Conservation (phyloP, 2,113 vertebrate genomes). For the Grallaria varia region DNA sequence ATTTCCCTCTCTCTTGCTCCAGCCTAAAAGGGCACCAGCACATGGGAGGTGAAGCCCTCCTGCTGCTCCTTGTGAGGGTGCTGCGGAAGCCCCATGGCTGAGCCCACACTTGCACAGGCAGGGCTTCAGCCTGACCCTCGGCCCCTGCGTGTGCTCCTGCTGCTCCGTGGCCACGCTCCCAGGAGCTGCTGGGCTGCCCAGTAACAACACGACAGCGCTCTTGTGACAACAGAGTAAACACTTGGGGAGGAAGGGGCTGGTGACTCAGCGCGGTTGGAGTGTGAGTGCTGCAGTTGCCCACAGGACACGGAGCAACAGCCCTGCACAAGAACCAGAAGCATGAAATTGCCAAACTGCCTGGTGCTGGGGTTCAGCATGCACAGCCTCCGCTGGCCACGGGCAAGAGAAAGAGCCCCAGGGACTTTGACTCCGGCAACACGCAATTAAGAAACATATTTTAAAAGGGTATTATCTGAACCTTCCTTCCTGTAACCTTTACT, state of each 20-base stretch:
- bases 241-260: background rate
- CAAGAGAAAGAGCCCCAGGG: background rate
- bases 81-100: fast-evolving
- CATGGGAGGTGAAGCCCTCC: background rate
- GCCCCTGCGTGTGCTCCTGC: background rate
- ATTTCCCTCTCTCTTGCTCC: background rate
- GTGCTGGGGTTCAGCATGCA: background rate
- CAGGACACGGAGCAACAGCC: background rate
- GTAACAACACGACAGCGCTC: background rate
- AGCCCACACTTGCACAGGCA: background rate
- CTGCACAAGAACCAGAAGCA: background rate
- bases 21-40: background rate
- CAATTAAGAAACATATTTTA: background rate
- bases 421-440: background rate
- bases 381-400: background rate
- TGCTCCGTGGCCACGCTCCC: background rate
- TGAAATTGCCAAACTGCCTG: background rate
- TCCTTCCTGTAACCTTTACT: constrained; percentile 4
- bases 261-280: background rate
- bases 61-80: background rate
- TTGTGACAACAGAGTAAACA: background rate
- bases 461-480: background rate
- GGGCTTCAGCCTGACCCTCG: background rate
- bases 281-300: background rate
- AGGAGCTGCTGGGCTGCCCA: background rate